Evolutionary conservation across 1,140 invertebrate species (phyloP).

Genomic region (Hylaeus anthracinus): DNA sequence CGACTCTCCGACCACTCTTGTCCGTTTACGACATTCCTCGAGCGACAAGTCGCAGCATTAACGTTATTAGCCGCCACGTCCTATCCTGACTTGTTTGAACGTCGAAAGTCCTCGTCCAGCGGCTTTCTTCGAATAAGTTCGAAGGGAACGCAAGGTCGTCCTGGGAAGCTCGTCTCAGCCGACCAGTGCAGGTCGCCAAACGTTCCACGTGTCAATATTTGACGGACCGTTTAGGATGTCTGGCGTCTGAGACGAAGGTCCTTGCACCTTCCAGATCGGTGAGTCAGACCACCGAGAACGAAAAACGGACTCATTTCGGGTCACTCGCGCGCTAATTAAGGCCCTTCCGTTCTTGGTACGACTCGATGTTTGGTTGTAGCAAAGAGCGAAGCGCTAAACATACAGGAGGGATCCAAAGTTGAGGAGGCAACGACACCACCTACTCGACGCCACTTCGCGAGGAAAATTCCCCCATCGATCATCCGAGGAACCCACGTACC

Average conservation of each 20-base stretch:
- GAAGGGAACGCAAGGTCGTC: background rate
- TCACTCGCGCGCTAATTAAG: too few relatives aligned
- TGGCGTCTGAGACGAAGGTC: constrained; percentile 33
- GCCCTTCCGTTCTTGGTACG: too few relatives aligned
- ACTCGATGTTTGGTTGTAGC: too few relatives aligned
- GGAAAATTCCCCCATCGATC: too few relatives aligned
- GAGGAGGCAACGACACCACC: too few relatives aligned
- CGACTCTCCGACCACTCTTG: background rate
- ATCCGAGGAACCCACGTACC: too few relatives aligned
- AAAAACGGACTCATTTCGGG: too few relatives aligned
- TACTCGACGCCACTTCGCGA: too few relatives aligned
- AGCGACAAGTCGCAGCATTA: background rate
- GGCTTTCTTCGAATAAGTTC: background rate
- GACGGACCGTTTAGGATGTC: constrained; percentile 56
- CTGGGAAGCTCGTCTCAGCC: constrained; percentile 10
- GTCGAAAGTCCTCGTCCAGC: background rate
- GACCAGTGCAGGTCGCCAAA: constrained; percentile 35
- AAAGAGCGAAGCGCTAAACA: too few relatives aligned
- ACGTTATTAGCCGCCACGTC: constrained; percentile 21
- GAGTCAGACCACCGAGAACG: too few relatives aligned
- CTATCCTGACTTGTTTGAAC: background rate
- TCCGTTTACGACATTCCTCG: background rate
- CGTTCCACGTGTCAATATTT: constrained; percentile 59
- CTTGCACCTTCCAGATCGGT: background rate
- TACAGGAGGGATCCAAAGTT: too few relatives aligned